Conservation (phyloP, 2,113 vertebrate species). For the Pogona vitticeps region DNA sequence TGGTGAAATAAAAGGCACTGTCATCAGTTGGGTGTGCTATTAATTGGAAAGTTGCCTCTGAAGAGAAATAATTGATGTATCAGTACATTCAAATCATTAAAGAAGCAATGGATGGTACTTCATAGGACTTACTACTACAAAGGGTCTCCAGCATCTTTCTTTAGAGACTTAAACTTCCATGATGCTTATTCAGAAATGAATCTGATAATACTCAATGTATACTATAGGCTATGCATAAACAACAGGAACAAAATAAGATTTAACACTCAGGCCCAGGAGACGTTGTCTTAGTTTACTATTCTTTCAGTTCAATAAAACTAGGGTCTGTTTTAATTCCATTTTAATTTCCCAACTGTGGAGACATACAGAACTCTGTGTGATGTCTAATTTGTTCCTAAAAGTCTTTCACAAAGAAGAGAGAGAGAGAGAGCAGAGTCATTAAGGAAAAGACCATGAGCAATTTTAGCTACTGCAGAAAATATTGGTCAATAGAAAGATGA, state of each 20-base stretch:
- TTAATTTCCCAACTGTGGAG: not conserved
- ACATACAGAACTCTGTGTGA: not conserved
- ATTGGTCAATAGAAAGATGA: too few species aligned
- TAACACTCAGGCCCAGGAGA: too few species aligned
- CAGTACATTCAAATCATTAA: not conserved
- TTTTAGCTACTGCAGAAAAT: too few species aligned
- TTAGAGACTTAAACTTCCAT: not conserved
- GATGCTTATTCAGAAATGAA: not conserved
- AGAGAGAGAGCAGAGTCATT: not conserved
- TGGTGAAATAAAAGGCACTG: not conserved
- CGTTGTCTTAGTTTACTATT: too few species aligned
- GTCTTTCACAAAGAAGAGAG: not conserved
- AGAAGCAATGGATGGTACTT: not conserved
- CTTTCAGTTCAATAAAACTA: not conserved
- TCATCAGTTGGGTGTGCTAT: not conserved
- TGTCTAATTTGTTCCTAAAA: not conserved
- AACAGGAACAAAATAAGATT: too few species aligned
- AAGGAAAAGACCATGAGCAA: not conserved
- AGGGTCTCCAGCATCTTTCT: not conserved
- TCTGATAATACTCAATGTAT: not conserved
- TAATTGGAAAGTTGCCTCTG: not conserved
- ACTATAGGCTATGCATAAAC: too few species aligned
- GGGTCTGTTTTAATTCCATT: not conserved
- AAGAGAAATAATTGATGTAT: not conserved
- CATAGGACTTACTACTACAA: not conserved